phyloP scores from a whole-genome alignment of 2,797 vertebrate genomes.

The Kryptolebias ocellatus region DNA sequence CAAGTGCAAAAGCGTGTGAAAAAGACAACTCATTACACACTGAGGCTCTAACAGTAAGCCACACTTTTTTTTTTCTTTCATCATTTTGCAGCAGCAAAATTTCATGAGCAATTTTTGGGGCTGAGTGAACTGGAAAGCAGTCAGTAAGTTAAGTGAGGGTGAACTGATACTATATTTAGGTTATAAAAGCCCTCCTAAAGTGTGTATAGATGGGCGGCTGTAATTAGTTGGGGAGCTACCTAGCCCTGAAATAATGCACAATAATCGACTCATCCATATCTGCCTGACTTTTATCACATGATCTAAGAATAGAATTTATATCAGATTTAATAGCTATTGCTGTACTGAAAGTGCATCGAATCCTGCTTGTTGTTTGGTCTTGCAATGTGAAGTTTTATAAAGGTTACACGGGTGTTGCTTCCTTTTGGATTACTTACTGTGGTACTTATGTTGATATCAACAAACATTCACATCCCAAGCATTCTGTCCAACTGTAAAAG shows the following conservation, averaged over 20 bases:
- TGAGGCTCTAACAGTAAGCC: constrained; percentile 36
- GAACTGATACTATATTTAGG: constrained; percentile 13
- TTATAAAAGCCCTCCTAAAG: neutral
- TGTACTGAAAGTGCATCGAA: neutral
- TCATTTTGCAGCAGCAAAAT: constrained; percentile 46
- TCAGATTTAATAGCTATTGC: constrained; percentile 4
- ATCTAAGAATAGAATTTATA: constrained; percentile 17
- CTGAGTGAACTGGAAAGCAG: constrained; percentile 50
- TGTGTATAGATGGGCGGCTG: constrained; percentile 7
- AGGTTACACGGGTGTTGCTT: constrained; percentile 5
- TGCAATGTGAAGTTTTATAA: neutral
- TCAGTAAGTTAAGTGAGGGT: constrained; percentile 60
- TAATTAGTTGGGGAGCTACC: neutral
- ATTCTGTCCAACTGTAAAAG: constrained; percentile 38
- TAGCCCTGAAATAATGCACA: too few species aligned
- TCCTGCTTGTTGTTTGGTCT: neutral
- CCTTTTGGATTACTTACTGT: constrained; percentile 46
- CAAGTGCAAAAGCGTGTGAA: constrained; percentile 31
- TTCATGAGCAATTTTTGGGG: constrained; percentile 55
- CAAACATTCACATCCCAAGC: constrained; percentile 47
- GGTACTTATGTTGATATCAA: constrained; percentile 54
- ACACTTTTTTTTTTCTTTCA: constrained; percentile 12
- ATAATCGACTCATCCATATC: constrained; percentile 19
- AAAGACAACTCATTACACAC: constrained; percentile 40
- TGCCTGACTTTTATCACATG: constrained; percentile 28